Evolutionary conservation across 2,113 vertebrate genomes (phyloP).

Genomic region (Podilymbus podiceps): DNA sequence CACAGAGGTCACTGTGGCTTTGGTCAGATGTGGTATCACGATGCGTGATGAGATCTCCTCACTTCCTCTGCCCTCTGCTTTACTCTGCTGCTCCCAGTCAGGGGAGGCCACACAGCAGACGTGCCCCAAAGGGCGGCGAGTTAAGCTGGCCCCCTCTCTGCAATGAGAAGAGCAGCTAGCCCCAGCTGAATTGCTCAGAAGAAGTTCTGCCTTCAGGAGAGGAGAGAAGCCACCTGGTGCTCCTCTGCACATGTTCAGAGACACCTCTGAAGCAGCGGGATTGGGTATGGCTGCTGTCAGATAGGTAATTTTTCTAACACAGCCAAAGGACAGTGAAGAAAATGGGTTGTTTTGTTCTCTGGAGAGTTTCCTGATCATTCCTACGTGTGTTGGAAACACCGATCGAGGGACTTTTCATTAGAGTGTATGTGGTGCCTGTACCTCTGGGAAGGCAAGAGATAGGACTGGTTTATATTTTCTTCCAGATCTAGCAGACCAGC

Average conservation of each 20-base stretch:
- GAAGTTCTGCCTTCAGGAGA: neutral
- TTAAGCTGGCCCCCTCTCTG: neutral
- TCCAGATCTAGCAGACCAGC: neutral
- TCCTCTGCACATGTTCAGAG: neutral
- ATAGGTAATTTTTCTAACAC: neutral
- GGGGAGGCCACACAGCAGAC: neutral
- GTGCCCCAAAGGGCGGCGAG: neutral
- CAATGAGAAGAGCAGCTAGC: neutral
- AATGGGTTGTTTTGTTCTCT: neutral
- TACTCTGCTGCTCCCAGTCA: neutral
- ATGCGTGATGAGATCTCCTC: neutral
- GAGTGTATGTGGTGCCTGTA: neutral
- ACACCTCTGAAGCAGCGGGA: neutral
- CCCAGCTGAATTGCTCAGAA: neutral
- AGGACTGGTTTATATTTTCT: neutral
- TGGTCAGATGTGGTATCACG: neutral
- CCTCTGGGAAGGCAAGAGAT: neutral
- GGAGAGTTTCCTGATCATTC: neutral
- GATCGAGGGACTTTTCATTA: neutral
- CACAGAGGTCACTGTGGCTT: neutral
- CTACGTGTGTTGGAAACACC: neutral
- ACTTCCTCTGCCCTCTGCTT: neutral
- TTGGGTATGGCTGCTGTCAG: neutral
- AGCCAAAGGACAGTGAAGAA: neutral
- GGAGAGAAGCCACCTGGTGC: rapidly evolving